phyloP scores from a whole-genome alignment of 2,113 vertebrate genomes.

The Cyprinus carpio region DNA sequence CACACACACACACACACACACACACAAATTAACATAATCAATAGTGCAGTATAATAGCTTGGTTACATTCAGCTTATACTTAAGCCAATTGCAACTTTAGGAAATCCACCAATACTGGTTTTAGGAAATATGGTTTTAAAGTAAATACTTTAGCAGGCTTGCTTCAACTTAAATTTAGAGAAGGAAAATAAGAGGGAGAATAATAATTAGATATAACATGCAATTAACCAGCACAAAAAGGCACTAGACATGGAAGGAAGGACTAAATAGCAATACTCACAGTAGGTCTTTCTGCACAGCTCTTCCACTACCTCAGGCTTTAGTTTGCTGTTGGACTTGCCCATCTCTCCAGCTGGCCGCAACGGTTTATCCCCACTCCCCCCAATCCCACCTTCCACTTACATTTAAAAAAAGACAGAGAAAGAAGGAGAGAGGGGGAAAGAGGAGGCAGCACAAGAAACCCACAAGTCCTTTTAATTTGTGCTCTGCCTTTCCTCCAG shows the following conservation, averaged over 20 bases:
- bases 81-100: background rate
- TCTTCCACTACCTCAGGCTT: conserved; percentile 87
- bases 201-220: background rate
- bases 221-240: conserved; percentile 19
- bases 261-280: conserved; percentile 71
- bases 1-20: background rate
- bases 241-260: background rate
- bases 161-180: background rate
- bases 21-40: background rate
- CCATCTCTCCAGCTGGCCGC: conserved; percentile 69
- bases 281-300: conserved; percentile 85
- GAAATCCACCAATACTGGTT: background rate
- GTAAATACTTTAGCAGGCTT: background rate
- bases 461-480: background rate
- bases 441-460: background rate
- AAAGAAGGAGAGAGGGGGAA: background rate
- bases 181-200: background rate
- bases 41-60: background rate
- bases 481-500: conserved; percentile 16
- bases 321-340: conserved; percentile 87
- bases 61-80: background rate
- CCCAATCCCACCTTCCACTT: conserved; percentile 39
- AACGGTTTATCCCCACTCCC: conserved; percentile 28
- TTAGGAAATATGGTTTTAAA: background rate
- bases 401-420: conserved; percentile 23